phyloP scores from a whole-genome alignment of 2,113 vertebrate species.

The Zosterops lateralis region DNA sequence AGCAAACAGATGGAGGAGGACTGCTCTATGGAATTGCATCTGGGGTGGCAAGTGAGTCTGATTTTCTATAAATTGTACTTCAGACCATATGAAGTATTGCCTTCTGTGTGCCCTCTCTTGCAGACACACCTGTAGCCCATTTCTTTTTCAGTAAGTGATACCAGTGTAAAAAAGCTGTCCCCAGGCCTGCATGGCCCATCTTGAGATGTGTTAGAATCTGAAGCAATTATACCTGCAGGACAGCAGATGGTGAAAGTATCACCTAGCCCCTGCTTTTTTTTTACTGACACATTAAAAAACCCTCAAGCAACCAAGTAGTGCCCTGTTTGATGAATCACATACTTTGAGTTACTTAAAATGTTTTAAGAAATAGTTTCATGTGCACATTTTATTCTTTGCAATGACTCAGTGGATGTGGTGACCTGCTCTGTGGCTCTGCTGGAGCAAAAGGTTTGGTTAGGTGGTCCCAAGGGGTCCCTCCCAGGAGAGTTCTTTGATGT shows the following conservation, averaged over 20 bases:
- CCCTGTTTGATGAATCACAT: background rate
- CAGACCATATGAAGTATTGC: background rate
- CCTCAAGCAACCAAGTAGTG: background rate
- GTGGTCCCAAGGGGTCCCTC: background rate
- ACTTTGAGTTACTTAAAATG: background rate
- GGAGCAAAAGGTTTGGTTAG: background rate
- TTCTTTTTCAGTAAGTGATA: background rate
- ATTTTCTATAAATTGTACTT: background rate
- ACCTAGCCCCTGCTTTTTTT: background rate
- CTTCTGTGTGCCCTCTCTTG: background rate
- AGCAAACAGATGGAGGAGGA: conserved; percentile 86
- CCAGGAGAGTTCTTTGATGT: background rate
- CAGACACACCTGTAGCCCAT: background rate
- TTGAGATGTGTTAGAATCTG: background rate
- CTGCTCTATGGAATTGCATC: conserved; percentile 93
- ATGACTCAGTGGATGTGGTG: background rate
- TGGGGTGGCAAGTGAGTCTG: conserved; percentile 92
- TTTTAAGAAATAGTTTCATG: background rate
- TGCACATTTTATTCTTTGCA: background rate
- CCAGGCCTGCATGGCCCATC: background rate
- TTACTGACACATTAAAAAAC: background rate
- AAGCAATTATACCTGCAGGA: background rate
- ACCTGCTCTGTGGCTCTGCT: background rate
- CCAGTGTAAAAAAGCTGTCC: background rate
- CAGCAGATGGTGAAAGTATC: background rate